Evolutionary conservation across 2,797 vertebrate species (phyloP), one percentile per base, ranked within the genome.

Genomic region (Acanthurus lineatus): DNA sequence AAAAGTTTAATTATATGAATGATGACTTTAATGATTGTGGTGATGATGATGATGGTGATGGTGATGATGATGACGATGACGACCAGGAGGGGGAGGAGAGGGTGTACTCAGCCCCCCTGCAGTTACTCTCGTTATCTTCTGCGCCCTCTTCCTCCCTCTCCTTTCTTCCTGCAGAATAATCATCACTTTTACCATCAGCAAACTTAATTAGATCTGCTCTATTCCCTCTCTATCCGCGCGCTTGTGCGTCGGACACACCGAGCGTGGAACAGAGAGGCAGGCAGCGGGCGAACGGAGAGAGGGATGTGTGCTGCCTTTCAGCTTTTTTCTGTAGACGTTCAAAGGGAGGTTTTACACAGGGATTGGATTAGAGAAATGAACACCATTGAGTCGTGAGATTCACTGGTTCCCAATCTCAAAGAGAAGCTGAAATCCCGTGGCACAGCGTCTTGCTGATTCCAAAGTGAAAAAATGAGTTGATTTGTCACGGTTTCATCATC

Each of bases 311-410:
- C 87, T 77, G 91, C 84, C 86, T 92, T 87, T 90, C 87, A 89
- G 90, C 85, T 35, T 35, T 81, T 81, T 77, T 84, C 86, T 77
- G 82, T 79, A 35, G 80, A 88, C 71, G 86, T 93, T 94, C 92
- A 93, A 94, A 93, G 91, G 81, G 76, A 79, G 87, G 84, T 81
- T 90, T 92, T 89, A 92, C 82, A 69, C 84, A 82, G 90, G 90
- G 91, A 92, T 93, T 89, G 92, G 92, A 93, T 94, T 92, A 93
- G 89, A 94, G 89, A 91, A 91, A 90, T 89, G 86, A 93, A 90
- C 93, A 90, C 88, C 81, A 92, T 87, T 93, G 92, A 93, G 88
- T 91, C 87, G 68, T 56, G 45, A 86, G 90, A 92, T 92, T 92
- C 88, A 12, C 80, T 45, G 70, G 80, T 76, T 89, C 81, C 88